Conservation (phyloP, 1,140 invertebrate species). For the Thrips palmi region DNA sequence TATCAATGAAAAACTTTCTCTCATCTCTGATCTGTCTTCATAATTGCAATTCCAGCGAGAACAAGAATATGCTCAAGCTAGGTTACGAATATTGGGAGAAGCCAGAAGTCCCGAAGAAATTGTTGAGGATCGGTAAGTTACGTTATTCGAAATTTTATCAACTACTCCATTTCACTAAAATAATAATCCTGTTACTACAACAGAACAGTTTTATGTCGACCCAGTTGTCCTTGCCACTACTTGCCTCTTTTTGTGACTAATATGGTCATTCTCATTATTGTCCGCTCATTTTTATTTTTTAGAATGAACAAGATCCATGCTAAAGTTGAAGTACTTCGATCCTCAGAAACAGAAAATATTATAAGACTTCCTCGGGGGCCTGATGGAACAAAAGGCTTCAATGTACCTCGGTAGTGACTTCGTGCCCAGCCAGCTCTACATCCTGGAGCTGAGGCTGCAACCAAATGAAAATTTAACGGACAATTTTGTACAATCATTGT, state of each 20-base stretch:
- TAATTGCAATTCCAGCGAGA: constrained; percentile 34
- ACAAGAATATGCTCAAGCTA: constrained; percentile 71
- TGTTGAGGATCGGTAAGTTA: constrained; percentile 36
- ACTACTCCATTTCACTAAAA: constrained; percentile 7
- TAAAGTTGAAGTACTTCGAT: constrained; percentile 14
- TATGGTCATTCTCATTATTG: constrained; percentile 3
- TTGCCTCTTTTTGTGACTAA: constrained; percentile 16
- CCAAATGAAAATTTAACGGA: too few relatives aligned
- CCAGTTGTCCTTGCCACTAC: constrained; percentile 16
- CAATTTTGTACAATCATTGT: too few relatives aligned
- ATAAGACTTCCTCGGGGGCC: constrained; percentile 33
- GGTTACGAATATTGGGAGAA: constrained; percentile 63
- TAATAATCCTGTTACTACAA: constrained; percentile 1
- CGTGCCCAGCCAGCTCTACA: background rate
- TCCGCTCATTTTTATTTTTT: constrained; percentile 8
- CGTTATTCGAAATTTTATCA: constrained; percentile 14
- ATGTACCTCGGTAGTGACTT: constrained; percentile 31
- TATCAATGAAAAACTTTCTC: constrained; percentile 4
- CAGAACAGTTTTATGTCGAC: constrained; percentile 14
- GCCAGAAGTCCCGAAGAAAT: constrained; percentile 55
- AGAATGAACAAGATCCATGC: constrained; percentile 14
- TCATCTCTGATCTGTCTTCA: background rate
- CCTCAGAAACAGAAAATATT: constrained; percentile 20
- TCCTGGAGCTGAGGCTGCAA: too few relatives aligned
- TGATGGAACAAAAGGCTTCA: constrained; percentile 36